Conservation (phyloP, 2,797 vertebrate species). For the Sebastolobus altivelis region DNA sequence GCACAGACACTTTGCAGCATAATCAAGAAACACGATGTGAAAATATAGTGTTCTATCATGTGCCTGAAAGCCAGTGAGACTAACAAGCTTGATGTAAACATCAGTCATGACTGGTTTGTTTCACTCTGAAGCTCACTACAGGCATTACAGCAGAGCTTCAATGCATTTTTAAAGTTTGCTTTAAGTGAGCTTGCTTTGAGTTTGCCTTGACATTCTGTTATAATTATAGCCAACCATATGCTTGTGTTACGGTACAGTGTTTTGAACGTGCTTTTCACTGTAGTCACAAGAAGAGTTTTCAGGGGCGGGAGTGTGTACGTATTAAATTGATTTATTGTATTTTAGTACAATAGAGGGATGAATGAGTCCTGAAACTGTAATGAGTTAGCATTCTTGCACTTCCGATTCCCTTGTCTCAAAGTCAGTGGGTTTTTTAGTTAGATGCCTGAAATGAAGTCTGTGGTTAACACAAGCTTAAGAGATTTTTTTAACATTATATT, state of each 20-base stretch:
- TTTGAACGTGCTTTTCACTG: neutral
- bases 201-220: neutral
- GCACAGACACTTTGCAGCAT: neutral
- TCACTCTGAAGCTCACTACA: conserved; percentile 6
- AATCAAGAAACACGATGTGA: neutral
- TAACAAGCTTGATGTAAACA: conserved; percentile 1
- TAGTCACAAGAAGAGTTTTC: no score
- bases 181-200: neutral
- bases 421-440: no score
- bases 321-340: neutral
- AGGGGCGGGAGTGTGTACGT: neutral
- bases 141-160: no score
- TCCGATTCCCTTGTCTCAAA: no score
- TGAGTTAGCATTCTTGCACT: no score
- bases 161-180: neutral
- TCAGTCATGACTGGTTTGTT: neutral
- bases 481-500: no score
- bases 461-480: no score
- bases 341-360: no score
- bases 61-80: neutral
- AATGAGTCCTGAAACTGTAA: no score
- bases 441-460: no score
- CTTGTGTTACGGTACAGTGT: neutral
- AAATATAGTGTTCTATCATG: neutral
- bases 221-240: neutral